phyloP scores from a whole-genome alignment of 2,113 vertebrate species.

The Merops nubicus region DNA sequence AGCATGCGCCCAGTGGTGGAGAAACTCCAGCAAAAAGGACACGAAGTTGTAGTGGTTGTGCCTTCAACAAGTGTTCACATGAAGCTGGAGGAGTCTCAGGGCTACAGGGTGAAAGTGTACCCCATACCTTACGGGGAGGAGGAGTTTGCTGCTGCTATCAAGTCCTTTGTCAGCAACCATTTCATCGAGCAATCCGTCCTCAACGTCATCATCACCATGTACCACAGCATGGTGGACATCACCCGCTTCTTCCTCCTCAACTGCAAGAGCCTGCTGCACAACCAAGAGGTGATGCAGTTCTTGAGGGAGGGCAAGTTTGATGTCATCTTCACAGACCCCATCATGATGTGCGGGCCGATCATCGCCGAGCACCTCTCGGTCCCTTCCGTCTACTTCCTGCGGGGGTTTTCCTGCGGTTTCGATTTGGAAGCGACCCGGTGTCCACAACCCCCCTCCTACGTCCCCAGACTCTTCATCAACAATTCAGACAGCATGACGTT shows the following conservation, averaged over 20 bases:
- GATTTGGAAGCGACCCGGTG: constrained; percentile 76
- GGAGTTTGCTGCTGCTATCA: neutral
- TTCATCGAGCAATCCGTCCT: neutral
- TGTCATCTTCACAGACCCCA: constrained; percentile 78
- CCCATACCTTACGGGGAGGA: constrained; percentile 63
- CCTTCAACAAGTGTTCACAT: constrained; percentile 79
- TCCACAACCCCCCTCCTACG: constrained; percentile 80
- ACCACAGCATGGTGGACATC: neutral
- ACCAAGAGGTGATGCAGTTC: constrained; percentile 60
- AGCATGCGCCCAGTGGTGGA: constrained; percentile 75
- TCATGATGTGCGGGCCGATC: constrained; percentile 80
- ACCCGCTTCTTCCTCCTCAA: neutral
- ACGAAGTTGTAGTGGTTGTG: constrained; percentile 80
- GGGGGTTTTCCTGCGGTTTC: constrained; percentile 73
- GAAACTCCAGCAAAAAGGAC: constrained; percentile 79
- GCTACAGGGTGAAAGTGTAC: constrained; percentile 72
- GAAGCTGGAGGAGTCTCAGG: constrained; percentile 59
- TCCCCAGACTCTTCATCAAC: constrained; percentile 68
- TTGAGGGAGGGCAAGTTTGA: constrained; percentile 72
- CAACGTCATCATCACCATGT: neutral
- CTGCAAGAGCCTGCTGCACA: constrained; percentile 73
- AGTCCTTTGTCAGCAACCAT: neutral
- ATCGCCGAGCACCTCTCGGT: constrained; percentile 78
- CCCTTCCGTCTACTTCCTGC: constrained; percentile 81
- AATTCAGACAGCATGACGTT: constrained; percentile 83